Evolutionary conservation across 2,797 vertebrate genomes (phyloP).

Genomic region (Strix occidentalis): DNA sequence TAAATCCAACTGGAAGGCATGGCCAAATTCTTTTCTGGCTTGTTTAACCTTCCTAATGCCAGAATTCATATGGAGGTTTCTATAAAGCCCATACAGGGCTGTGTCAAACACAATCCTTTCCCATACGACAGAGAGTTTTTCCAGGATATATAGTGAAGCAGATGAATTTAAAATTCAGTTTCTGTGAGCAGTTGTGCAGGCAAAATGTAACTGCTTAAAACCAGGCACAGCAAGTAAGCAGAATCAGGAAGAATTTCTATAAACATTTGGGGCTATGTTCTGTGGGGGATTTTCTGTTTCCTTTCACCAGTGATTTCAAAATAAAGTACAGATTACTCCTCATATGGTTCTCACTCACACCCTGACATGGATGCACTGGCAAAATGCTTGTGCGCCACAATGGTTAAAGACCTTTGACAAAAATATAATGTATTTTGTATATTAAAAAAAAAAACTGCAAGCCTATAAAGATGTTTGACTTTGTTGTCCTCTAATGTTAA

Average conservation of each 20-base stretch:
- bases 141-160: background rate
- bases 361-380: background rate
- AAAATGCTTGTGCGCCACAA: background rate
- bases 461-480: background rate
- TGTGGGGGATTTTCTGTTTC: background rate
- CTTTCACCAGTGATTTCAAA: background rate
- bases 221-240: background rate
- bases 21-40: slow-evolving; percentile 15
- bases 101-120: slow-evolving; percentile 4
- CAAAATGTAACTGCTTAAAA: background rate
- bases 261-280: background rate
- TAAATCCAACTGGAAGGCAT: background rate
- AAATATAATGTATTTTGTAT: background rate
- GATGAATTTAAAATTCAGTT: background rate
- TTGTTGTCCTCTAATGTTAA: background rate
- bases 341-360: background rate
- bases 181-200: background rate
- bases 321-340: background rate
- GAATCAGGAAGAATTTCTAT: background rate
- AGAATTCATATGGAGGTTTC: slow-evolving; percentile 3
- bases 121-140: background rate
- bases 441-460: background rate
- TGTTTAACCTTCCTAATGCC: slow-evolving; percentile 24
- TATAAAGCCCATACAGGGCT: background rate
- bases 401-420: background rate